Percentiles rank a stretch among this genome's conserved stretches.
phyloP scores from a whole-genome alignment of 2,797 vertebrate species.

The Anisognathus igniventris region DNA sequence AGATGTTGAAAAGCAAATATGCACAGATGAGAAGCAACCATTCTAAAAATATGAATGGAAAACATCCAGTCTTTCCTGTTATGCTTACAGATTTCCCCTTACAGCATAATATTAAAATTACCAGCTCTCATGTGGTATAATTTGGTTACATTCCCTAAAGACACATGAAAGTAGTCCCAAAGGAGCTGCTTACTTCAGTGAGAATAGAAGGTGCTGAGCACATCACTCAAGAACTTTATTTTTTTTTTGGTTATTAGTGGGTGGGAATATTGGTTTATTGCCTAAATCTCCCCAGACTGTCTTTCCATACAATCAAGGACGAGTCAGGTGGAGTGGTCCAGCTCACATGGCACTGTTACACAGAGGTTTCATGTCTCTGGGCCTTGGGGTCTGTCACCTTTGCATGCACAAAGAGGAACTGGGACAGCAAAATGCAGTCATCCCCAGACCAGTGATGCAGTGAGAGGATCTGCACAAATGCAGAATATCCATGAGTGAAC shows the following conservation, averaged over 20 bases:
- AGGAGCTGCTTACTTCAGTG: neutral
- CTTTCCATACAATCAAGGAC: neutral
- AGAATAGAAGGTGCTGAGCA: conserved; percentile 39
- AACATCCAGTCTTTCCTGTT: conserved; percentile 62
- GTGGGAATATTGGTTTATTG: neutral
- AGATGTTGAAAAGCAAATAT: conserved; percentile 34
- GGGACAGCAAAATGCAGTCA: neutral
- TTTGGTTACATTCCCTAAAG: conserved; percentile 57
- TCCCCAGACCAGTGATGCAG: neutral
- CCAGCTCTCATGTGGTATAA: conserved; percentile 48
- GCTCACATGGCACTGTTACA: neutral
- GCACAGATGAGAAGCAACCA: conserved; percentile 40
- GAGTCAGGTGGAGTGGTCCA: neutral
- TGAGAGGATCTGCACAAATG: neutral
- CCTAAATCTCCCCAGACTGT: neutral
- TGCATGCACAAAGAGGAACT: neutral
- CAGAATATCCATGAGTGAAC: neutral
- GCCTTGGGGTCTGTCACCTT: neutral
- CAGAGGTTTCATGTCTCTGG: neutral
- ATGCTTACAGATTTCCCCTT: conserved; percentile 47
- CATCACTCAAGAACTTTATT: neutral
- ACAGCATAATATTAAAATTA: conserved; percentile 31
- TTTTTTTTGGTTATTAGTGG: neutral
- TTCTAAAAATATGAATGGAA: conserved; percentile 58
- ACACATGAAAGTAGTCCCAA: conserved; percentile 40